phyloP scores from a whole-genome alignment of 1,140 invertebrate genomes.

The Drosophila kikkawai region DNA sequence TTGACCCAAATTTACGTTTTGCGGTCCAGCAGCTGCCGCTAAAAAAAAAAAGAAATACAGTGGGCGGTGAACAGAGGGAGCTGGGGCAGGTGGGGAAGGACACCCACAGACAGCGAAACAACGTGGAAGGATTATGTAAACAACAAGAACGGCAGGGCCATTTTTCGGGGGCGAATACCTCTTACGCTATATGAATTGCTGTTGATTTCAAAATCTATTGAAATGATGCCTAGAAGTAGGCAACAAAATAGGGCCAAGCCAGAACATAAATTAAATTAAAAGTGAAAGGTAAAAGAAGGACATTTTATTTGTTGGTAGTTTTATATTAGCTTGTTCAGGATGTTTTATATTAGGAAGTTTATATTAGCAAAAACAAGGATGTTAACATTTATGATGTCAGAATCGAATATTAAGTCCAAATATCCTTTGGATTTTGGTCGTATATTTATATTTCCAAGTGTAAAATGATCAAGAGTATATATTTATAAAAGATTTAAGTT shows the following conservation, averaged over 20 bases:
- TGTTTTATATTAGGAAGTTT: background rate
- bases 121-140: constrained; percentile 81
- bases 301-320: too few species aligned
- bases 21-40: constrained; percentile 69
- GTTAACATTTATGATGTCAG: background rate
- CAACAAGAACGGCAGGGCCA: constrained; percentile 32
- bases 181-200: background rate
- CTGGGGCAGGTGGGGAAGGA: background rate
- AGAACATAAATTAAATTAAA: background rate
- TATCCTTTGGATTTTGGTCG: too few species aligned
- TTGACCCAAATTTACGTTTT: constrained; percentile 79
- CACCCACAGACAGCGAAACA: constrained; percentile 54
- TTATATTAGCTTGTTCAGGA: too few species aligned
- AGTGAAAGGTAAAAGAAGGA: background rate
- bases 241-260: background rate
- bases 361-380: background rate
- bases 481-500: background rate
- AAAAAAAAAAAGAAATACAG: constrained; percentile 8
- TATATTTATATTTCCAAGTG: too few species aligned
- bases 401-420: too few species aligned
- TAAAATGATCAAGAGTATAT: background rate
- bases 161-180: background rate
- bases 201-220: background rate
- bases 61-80: constrained; percentile 3
- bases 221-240: background rate